phyloP scores from a whole-genome alignment of 2,797 vertebrate genomes.

The Poeciliopsis presidionis region DNA sequence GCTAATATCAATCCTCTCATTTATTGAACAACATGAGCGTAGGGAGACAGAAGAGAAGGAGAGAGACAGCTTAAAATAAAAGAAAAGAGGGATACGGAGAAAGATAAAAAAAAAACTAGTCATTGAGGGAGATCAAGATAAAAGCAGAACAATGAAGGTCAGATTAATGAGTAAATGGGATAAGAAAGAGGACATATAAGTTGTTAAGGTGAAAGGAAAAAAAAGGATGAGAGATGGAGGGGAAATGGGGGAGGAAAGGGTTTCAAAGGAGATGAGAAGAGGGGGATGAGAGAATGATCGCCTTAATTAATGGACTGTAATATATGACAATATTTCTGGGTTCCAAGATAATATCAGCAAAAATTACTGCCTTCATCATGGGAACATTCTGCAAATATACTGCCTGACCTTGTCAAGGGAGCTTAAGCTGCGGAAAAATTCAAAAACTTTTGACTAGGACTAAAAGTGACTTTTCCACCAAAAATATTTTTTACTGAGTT shows the following conservation, averaged over 20 bases:
- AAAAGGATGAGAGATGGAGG: constrained; percentile 35
- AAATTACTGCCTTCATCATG: constrained; percentile 66
- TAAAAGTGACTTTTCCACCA: constrained; percentile 36
- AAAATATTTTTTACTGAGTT: constrained; percentile 54
- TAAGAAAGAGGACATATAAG: constrained; percentile 5
- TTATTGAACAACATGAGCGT: constrained; percentile 55
- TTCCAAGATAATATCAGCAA: constrained; percentile 73
- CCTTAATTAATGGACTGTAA: constrained; percentile 76
- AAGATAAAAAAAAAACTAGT: neutral
- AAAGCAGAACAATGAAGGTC: constrained; percentile 12
- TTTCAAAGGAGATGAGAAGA: constrained; percentile 55
- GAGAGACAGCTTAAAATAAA: constrained; percentile 19
- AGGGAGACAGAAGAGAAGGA: constrained; percentile 24
- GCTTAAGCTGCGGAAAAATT: constrained; percentile 37
- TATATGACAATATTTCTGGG: constrained; percentile 64
- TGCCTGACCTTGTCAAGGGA: constrained; percentile 64
- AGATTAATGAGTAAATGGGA: constrained; percentile 21
- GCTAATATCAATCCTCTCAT: constrained; percentile 57
- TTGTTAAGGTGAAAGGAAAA: constrained; percentile 33
- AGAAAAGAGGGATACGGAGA: constrained; percentile 2
- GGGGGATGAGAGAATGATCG: constrained; percentile 37
- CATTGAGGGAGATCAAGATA: neutral
- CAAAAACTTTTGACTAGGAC: constrained; percentile 40
- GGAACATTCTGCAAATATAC: constrained; percentile 60
- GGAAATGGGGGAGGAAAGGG: constrained; percentile 36